These are phyloP conservation scores for Procambarus virginalis DNA, from an alignment of 1,140 invertebrate genomes.

Conservation along the genomic window DNA sequence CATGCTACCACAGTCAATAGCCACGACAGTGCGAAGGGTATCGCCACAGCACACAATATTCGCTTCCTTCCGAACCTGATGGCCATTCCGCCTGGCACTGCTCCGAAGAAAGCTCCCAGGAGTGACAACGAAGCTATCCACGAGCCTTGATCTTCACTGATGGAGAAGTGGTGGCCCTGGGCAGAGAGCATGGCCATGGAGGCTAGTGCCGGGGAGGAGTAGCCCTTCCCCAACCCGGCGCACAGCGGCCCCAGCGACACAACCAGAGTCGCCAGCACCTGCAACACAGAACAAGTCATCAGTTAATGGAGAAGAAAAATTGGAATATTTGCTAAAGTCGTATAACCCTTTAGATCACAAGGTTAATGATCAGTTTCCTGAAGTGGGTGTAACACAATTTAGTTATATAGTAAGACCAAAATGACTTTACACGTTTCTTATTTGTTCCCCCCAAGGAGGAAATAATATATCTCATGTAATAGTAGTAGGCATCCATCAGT, in stretches of 20 bases:
- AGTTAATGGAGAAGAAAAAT: background rate
- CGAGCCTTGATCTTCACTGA: constrained; percentile 81
- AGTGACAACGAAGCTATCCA: constrained; percentile 88
- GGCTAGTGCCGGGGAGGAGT: constrained; percentile 88
- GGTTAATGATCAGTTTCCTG: no score
- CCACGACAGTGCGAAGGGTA: constrained; percentile 85
- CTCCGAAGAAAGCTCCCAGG: constrained; percentile 85
- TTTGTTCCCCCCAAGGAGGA: no score
- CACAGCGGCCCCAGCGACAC: constrained; percentile 87
- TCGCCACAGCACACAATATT: constrained; percentile 81
- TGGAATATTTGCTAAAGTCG: background rate
- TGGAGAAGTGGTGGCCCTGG: constrained; percentile 70
- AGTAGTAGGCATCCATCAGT: no score
- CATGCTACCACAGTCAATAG: constrained; percentile 84
- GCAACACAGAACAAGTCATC: constrained; percentile 41
- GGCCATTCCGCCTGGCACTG: constrained; percentile 83
- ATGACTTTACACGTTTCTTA: no score
- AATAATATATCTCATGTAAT: no score
- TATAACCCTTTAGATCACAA: no score
- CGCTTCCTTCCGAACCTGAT: constrained; percentile 82
- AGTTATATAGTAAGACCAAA: no score
- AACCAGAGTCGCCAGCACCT: constrained; percentile 86
- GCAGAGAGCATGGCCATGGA: constrained; percentile 77
- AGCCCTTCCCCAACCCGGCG: constrained; percentile 87
- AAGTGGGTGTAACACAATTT: no score